Evolutionary conservation across 2,113 vertebrate genomes (phyloP).

Genomic region (Grammatotria lemairii): DNA sequence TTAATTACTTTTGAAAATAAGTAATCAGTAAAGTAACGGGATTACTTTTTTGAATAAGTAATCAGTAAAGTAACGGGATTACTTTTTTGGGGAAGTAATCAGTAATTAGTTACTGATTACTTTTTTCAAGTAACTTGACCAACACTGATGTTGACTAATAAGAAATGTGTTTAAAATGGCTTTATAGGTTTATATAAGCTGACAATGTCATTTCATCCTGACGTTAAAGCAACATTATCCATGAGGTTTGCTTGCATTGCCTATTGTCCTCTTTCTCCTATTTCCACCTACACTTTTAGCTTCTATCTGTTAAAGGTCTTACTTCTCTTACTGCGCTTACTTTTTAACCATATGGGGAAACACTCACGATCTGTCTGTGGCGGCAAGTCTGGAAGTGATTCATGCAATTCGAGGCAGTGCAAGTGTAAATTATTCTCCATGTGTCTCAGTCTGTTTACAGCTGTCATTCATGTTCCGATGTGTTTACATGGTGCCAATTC

Average conservation of each 20-base stretch:
- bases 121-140: no score
- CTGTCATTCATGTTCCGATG: not conserved
- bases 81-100: no score
- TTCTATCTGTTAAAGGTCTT: not conserved
- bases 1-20: no score
- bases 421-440: not conserved
- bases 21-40: no score
- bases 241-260: not conserved
- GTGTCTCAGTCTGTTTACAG: not conserved
- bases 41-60: no score
- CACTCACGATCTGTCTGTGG: not conserved
- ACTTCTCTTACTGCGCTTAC: rapidly evolving
- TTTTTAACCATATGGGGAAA: not conserved
- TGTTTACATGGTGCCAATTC: not conserved
- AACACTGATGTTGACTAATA: no score
- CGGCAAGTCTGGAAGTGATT: not conserved
- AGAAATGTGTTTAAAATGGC: not conserved
- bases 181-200: not conserved
- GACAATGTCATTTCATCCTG: not conserved
- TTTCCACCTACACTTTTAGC: not conserved
- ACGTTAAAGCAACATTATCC: not conserved
- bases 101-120: no score
- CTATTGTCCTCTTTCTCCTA: not conserved
- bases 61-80: no score
- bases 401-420: not conserved